Evolutionary conservation across 2,797 vertebrate species (phyloP), one percentile per base, ranked within the genome.

Genomic region (Toxotes lorentzi): DNA sequence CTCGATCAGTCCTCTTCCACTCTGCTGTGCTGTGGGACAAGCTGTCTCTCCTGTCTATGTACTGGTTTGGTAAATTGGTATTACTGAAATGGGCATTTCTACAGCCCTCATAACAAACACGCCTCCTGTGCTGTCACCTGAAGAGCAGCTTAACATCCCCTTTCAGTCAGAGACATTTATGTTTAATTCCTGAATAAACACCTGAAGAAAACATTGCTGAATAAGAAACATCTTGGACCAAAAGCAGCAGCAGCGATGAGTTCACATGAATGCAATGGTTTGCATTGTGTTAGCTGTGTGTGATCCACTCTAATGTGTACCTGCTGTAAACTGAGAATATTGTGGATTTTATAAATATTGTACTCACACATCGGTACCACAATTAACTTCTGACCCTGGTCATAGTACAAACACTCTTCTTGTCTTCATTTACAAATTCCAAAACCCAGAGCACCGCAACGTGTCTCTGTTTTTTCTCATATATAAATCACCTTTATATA

Each of bases 1-100:
- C 82, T 63, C 62, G 7, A 47, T 84, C 81, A 51, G 75, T 45
- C 71, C 57, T 16, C 8, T 61, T 80, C 86, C 67, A 64, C 23
- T 75, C 82, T 17, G 76, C 63, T 35, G 59, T 8, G 76, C 68
- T 50, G 51, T 56, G 78, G 76, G 73, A 75, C 65, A 34, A 66
- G 72, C 48, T 35, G 76, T 66, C 75, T 23, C 77, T 72, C 32
- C 61, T 12, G n/a, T 41, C 34, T 21, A 14, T 59, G 68, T 65
- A 69, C 68, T 51, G 38, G 5, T 30, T 38, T 38, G 43, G 5
- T 13, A 32, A 23, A 19, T 11, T 27, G 60, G 32, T 50, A 47
- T 51, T 61, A 34, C 38, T 32, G 53, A 47, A 45, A 76, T 13
- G 12, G 45, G 27, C 59, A 38, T 17, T 72, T 76, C 74, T 65